Conservation (phyloP, 2,888 invertebrate species). For the Chaitophorus viminalis region DNA sequence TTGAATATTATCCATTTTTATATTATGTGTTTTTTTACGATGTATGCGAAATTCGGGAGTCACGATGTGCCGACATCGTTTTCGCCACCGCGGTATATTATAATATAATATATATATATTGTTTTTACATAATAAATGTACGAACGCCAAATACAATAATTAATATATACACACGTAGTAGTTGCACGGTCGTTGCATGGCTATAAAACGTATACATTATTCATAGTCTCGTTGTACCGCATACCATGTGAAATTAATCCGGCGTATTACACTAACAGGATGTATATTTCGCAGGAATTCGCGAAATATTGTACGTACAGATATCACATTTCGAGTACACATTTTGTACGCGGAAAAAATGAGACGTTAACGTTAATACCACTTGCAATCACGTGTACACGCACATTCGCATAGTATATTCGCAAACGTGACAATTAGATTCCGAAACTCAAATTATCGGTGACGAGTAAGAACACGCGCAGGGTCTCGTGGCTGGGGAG, state of each 20-base stretch:
- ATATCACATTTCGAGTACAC: neutral
- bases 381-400: neutral
- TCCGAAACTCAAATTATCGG: neutral
- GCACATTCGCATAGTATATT: neutral
- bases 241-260: neutral
- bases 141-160: too few species aligned
- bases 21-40: neutral
- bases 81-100: constrained; percentile 3
- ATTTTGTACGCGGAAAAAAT: neutral
- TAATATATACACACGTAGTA: too few species aligned
- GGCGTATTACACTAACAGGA: neutral
- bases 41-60: neutral
- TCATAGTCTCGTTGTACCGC: neutral
- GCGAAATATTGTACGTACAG: neutral
- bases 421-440: neutral
- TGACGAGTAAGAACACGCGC: neutral
- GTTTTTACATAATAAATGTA: too few species aligned
- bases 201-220: too few species aligned
- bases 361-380: neutral
- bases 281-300: neutral
- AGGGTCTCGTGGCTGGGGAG: neutral
- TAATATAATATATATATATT: too few species aligned
- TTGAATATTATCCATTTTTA: too few species aligned
- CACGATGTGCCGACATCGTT: neutral
- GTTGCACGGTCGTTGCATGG: too few species aligned